Percentiles rank a stretch among this genome's conserved stretches.
phyloP scores from a whole-genome alignment of 2,113 vertebrate species.

The Elephantulus edwardii region DNA sequence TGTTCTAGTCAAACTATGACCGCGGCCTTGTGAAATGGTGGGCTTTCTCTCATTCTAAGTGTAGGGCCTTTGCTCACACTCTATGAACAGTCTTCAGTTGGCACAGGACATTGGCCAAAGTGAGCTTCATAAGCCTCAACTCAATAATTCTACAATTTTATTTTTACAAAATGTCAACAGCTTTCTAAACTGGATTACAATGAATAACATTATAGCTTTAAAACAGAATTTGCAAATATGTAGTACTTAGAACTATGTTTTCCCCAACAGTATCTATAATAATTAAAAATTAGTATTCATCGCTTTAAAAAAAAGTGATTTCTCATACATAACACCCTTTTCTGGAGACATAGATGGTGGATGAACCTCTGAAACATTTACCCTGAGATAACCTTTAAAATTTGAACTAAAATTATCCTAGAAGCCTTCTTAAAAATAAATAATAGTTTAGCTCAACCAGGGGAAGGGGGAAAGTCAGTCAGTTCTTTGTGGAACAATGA shows the following conservation, averaged over 20 bases:
- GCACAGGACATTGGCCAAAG: not conserved
- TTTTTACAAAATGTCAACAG: slow-evolving; percentile 2
- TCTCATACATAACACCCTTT: not conserved
- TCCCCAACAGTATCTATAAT: not conserved
- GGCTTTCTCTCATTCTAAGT: not conserved
- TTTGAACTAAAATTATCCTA: too few relatives aligned
- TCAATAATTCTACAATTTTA: not conserved
- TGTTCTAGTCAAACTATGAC: not conserved
- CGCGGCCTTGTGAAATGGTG: not conserved
- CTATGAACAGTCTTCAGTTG: not conserved
- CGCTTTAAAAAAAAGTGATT: not conserved
- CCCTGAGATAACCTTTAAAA: too few relatives aligned
- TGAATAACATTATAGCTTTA: not conserved
- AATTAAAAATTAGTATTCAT: not conserved
- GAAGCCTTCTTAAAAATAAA: too few relatives aligned
- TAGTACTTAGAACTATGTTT: not conserved
- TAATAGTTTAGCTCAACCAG: too few relatives aligned
- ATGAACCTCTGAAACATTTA: too few relatives aligned
- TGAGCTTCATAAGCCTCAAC: not conserved
- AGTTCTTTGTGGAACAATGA: too few relatives aligned
- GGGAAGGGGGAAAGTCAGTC: too few relatives aligned
- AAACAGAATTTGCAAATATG: not conserved
- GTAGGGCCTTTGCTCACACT: not conserved
- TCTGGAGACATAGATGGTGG: too few relatives aligned
- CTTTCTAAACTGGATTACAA: not conserved